Conservation (phyloP, 2,888 invertebrate species). For the Amitus sp. region DNA sequence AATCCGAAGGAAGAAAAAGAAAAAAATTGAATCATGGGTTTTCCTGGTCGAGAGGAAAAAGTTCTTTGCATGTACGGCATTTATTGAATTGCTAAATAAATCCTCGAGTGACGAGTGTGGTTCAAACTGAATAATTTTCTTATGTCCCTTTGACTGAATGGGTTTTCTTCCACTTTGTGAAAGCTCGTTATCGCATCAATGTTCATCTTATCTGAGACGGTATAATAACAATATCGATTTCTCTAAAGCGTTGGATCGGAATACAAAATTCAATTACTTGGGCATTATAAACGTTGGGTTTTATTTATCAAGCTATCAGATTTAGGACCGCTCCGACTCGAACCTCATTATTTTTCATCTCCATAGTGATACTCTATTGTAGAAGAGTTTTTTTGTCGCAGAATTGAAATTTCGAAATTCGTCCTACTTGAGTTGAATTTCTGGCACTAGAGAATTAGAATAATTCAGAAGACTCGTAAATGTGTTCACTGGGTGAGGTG, state of each 20-base stretch:
- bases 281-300: not conserved
- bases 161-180: slow-evolving; percentile 19
- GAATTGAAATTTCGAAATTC: no score
- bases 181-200: slow-evolving; percentile 17
- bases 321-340: not conserved
- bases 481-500: slow-evolving; percentile 12
- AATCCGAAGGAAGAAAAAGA: slow-evolving; percentile 40
- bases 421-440: not conserved
- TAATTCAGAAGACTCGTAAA: slow-evolving; percentile 15
- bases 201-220: slow-evolving; percentile 6
- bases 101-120: slow-evolving; percentile 48
- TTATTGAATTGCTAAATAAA: slow-evolving; percentile 53
- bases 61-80: slow-evolving; percentile 34
- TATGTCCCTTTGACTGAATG: slow-evolving; percentile 31
- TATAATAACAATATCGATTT: slow-evolving; percentile 3
- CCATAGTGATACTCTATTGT: no score
- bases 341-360: not conserved
- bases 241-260: not conserved
- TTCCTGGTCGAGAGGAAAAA: slow-evolving; percentile 37
- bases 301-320: not conserved
- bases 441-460: slow-evolving; percentile 5
- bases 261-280: slow-evolving; percentile 6
- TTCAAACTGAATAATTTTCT: slow-evolving; percentile 50
- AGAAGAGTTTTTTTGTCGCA: no score
- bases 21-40: slow-evolving; percentile 33